Evolutionary conservation across 2,888 invertebrate genomes (phyloP), one percentile per base, ranked within the genome.

Genomic region (Chymomyza caudatula): DNA sequence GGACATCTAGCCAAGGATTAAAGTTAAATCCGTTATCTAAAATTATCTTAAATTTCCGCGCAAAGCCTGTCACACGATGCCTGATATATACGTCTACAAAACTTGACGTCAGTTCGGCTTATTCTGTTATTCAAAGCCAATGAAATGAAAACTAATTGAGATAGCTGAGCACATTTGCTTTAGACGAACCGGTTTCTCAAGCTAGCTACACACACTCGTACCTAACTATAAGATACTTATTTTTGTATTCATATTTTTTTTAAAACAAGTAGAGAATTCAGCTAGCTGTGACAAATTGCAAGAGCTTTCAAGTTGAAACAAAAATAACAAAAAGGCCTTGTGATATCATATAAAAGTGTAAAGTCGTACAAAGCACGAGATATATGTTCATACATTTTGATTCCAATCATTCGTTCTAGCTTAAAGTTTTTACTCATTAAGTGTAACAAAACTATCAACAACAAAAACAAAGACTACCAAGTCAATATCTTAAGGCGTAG

Each of bases 141-240:
- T 71, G 29, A 37, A 37, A 73, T 75, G 53, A 22, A 63, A 82
- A 79, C 83, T 85, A 80, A 80, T 79, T 80, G 85, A 83, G 70
- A 76, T 69, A 60, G 69, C 69, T 69, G 73, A 60, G 69, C 74
- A 77, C 69, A 74, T 85, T 80, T 69, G 67, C 71, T 69, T 62
- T 63, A 61, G 62, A 55, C 63, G 55, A 85, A 85, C 80, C 80
- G 85, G 85, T 80, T 80, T 75, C 63, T 60, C 68, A 65, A 61
- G 52, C 69, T 55, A 37, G 29, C 2, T 37, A 37, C 11, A 11
- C 29, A 8, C 2, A 29, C 2, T 8, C 29, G 8, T 29, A 29
- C 8, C 29, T 6, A 0, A 11, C 1, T 37, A 37, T 4, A 37
- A 37, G 29, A 37, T 37, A 37, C 29, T 37, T 8, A 37, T 8